Evolutionary conservation across 1,140 invertebrate genomes (phyloP).

Genomic region (Listronotus bonariensis): DNA sequence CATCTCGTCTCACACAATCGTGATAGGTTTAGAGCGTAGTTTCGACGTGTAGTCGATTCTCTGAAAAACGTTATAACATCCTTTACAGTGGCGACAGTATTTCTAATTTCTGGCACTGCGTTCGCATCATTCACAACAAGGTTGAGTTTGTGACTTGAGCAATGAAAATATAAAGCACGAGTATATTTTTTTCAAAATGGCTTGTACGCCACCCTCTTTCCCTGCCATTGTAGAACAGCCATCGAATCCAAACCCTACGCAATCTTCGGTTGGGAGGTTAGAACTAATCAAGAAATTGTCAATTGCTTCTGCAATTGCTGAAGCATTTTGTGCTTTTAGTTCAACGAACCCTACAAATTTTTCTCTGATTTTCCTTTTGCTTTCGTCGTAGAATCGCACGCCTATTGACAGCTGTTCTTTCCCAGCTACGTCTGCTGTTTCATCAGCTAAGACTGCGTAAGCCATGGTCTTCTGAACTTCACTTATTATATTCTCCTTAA

Average conservation of each 20-base stretch:
- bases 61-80: slow-evolving; percentile 49
- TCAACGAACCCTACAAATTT: slow-evolving; percentile 33
- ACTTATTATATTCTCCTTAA: slow-evolving; percentile 28
- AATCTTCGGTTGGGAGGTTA: slow-evolving; percentile 17
- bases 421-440: slow-evolving; percentile 13
- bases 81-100: slow-evolving; percentile 48
- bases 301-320: slow-evolving; percentile 26
- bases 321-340: slow-evolving; percentile 28
- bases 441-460: slow-evolving; percentile 24
- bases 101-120: slow-evolving; percentile 47
- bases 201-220: slow-evolving; percentile 48
- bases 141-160: slow-evolving; percentile 52
- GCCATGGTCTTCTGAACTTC: not conserved
- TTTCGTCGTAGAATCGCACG: slow-evolving; percentile 20
- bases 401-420: slow-evolving; percentile 15
- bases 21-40: slow-evolving; percentile 23
- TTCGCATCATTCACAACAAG: slow-evolving; percentile 53
- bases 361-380: slow-evolving; percentile 22
- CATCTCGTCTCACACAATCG: slow-evolving; percentile 30
- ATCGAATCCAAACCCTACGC: slow-evolving; percentile 40
- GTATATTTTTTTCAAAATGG: slow-evolving; percentile 50
- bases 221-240: slow-evolving; percentile 51
- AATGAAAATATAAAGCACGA: slow-evolving; percentile 53
- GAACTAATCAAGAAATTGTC: slow-evolving; percentile 2
- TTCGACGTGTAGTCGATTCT: slow-evolving; percentile 26